Evolutionary conservation across 2,888 invertebrate species (phyloP).

Genomic region (Toxonevra muliebris): DNA sequence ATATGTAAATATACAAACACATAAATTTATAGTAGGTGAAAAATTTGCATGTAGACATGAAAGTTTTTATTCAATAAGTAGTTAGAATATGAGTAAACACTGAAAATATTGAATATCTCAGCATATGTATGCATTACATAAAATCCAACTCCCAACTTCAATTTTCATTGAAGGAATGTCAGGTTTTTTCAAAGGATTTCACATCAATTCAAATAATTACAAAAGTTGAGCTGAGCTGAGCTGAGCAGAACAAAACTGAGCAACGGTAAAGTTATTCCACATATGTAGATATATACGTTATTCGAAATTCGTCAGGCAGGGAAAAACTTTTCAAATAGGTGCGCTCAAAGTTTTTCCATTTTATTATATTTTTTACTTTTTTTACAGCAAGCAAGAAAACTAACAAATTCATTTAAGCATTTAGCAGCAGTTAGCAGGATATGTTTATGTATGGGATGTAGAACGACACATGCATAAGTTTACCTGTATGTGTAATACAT

Average conservation of each 20-base stretch:
- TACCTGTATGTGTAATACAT: background rate
- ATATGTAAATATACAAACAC: no score
- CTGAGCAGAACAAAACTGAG: no score
- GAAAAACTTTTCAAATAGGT: constrained; percentile 16
- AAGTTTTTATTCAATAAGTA: no score
- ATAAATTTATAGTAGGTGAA: no score
- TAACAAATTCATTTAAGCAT: constrained; percentile 54
- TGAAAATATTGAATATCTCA: no score
- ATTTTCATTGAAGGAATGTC: constrained; percentile 29
- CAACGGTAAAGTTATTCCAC: constrained; percentile 15
- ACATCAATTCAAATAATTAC: constrained; percentile 58
- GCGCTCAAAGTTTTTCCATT: background rate
- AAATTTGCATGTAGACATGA: no score
- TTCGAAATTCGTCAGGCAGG: no score
- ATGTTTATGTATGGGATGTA: background rate
- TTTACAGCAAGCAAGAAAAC: constrained; percentile 39
- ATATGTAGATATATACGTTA: background rate
- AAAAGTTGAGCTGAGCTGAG: constrained; percentile 49
- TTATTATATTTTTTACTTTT: constrained; percentile 9
- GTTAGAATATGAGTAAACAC: no score
- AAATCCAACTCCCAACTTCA: background rate
- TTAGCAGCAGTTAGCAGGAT: constrained; percentile 45
- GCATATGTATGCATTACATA: background rate
- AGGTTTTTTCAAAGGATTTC: constrained; percentile 37
- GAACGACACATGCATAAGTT: no score